Evolutionary conservation across 1,140 invertebrate species (phyloP), one percentile per base, ranked within the genome.

Genomic region (Ylistrum balloti): DNA sequence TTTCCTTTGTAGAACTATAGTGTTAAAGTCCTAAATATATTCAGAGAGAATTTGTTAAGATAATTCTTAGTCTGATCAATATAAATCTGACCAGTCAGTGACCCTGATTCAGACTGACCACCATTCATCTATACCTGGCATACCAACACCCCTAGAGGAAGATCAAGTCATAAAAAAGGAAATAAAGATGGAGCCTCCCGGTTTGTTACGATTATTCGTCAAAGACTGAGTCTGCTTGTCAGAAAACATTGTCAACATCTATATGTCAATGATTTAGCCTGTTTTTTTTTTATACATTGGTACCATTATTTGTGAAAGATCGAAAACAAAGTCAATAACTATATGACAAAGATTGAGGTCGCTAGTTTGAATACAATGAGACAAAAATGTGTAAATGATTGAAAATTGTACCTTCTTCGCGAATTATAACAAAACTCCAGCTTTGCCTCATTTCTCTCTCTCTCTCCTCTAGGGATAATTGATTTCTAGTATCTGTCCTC

Each of bases 261-360:
- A 56, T 56, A 56, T 56, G 45, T 74, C 56, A 74, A 74, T 28
- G 56, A 74, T 74, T 74, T n/a, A n/a, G n/a, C n/a, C n/a, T n/a
- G n/a, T n/a, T n/a, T n/a, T n/a, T n/a, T n/a, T n/a, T n/a, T n/a
- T n/a, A n/a, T n/a, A n/a, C n/a, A n/a, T n/a, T n/a, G n/a, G n/a
- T n/a, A n/a, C n/a, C n/a, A n/a, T n/a, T n/a, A n/a, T n/a, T n/a
- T n/a, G n/a, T n/a, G n/a, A n/a, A n/a, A n/a, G n/a, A n/a, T n/a
- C n/a, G n/a, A n/a, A n/a, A n/a, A n/a, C n/a, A n/a, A n/a, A n/a
- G n/a, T n/a, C n/a, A n/a, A n/a, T n/a, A n/a, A n/a, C n/a, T n/a
- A n/a, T n/a, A n/a, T n/a, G n/a, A n/a, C n/a, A n/a, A n/a, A n/a
- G n/a, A n/a, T n/a, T n/a, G n/a, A n/a, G n/a, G n/a, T n/a, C n/a